Conservation (phyloP, 2,113 vertebrate species). For the Mus spicilegus region DNA sequence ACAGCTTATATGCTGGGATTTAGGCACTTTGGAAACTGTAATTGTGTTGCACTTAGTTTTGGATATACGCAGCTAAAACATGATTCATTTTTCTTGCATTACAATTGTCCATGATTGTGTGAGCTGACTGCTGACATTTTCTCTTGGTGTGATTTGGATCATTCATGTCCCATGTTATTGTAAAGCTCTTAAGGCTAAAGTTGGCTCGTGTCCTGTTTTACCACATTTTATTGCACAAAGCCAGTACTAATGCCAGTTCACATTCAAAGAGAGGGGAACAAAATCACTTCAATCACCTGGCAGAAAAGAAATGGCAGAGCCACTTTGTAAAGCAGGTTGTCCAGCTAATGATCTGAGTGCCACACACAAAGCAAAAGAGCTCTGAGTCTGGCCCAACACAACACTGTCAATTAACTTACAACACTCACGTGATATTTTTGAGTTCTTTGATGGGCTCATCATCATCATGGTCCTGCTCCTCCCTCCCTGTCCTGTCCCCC, state of each 20-base stretch:
- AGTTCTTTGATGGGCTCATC: neutral
- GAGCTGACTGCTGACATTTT: neutral
- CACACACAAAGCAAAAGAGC: neutral
- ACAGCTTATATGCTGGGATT: neutral
- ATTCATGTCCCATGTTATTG: neutral
- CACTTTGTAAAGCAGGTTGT: neutral
- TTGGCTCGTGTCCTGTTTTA: neutral
- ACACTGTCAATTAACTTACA: too few species aligned
- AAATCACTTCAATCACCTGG: neutral
- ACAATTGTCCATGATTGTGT: neutral
- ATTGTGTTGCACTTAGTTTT: neutral
- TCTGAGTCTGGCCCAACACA: neutral
- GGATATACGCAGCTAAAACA: neutral
- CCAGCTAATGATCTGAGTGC: too few species aligned
- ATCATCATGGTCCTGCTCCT: neutral
- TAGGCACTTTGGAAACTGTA: neutral
- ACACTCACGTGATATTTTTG: neutral
- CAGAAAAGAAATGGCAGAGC: neutral
- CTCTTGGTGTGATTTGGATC: neutral
- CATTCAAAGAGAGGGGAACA: neutral
- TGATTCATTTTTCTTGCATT: neutral
- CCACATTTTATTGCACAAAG: neutral
- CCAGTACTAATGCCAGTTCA: neutral
- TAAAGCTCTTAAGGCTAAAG: neutral
- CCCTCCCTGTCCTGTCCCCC: fast-evolving